Base-by-base conservation (phyloP, 2,888 invertebrate species). In the Drosophila histrio region DNA sequence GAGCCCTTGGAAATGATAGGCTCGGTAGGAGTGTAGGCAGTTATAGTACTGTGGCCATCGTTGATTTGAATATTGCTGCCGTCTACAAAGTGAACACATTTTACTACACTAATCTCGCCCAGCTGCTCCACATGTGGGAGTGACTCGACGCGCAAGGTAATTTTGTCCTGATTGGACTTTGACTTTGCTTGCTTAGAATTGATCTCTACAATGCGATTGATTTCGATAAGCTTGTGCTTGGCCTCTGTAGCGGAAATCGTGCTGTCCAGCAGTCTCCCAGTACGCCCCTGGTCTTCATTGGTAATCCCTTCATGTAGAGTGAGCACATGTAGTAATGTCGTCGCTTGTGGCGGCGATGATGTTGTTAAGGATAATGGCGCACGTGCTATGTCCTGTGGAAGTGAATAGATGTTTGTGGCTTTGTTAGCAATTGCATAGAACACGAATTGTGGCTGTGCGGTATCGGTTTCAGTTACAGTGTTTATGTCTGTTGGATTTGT, bases 121-220 rank as follows among this genome's bases (percentile, higher is more conserved):
- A 95, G 93, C 92, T 94, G 94, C 80, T 95, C 94, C 1, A 94
- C 83, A 13, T 93, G 93, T 0, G 95, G 94, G 83, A 93, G 92
- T 68, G 93, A 93, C 87, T 94, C 94, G n/a, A 94, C 91, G 46
- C 93, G 92, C 19, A 93, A 92, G 1, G 93, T 93, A 87, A 92
- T 91, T 26, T 87, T 72, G 24, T 87, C 93, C 39, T 88, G 83
- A 32, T 85, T 88, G 4, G 87, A 80, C 59, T 94, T 93, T 71
- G 93, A 93, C 67, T 94, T 94, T 28, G 94, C 94, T 85, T 94
- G 93, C 89, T 94, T 94, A 0, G 94, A 94, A 32, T 94, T 94
- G 1, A 95, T 93, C 91, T 95, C 95, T 2, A 95, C 94, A 26
- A 95, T 93, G 88, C 95, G 92, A 89, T 94, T 95, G 0, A 95